Conservation (phyloP, 1,140 invertebrate genomes). For the Pararge aegeria region DNA sequence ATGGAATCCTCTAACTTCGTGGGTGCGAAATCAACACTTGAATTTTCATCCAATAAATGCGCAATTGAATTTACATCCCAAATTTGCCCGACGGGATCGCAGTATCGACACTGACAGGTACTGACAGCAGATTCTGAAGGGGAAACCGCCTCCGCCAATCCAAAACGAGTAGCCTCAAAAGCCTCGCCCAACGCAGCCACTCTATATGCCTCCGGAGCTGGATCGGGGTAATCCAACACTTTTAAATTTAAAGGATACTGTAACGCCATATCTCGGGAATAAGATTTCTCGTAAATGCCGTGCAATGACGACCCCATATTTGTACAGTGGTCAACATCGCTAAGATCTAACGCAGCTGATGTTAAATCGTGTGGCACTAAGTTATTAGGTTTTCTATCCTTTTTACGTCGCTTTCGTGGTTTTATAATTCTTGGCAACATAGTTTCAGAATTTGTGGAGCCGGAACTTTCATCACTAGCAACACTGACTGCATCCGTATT, state of each 20-base stretch:
- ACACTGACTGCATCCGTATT: conserved; percentile 85
- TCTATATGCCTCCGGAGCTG: conserved; percentile 61
- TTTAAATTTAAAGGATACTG: conserved; percentile 68
- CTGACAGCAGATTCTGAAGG: conserved; percentile 75
- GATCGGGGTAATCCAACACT: conserved; percentile 66
- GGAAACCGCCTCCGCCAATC: conserved; percentile 64
- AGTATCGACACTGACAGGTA: conserved; percentile 89
- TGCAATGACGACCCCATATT: conserved; percentile 51
- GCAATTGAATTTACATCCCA: conserved; percentile 85
- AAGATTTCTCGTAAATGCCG: conserved; percentile 68
- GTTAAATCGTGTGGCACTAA: conserved; percentile 67
- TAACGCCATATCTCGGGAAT: conserved; percentile 62
- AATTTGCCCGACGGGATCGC: conserved; percentile 87
- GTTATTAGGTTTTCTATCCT: conserved; percentile 87
- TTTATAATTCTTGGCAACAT: conserved; percentile 93
- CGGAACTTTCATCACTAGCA: conserved; percentile 88
- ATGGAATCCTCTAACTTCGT: conserved; percentile 73
- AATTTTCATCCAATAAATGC: conserved; percentile 67
- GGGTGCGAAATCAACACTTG: conserved; percentile 69
- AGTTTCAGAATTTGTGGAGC: conserved; percentile 85
- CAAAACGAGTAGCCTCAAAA: conserved; percentile 69
- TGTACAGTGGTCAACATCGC: conserved; percentile 58
- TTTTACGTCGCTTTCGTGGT: conserved; percentile 92
- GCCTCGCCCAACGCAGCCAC: conserved; percentile 70
- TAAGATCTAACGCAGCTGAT: conserved; percentile 50